phyloP scores from a whole-genome alignment of 2,797 vertebrate genomes.

The Microctenopoma stevenorrisi region DNA sequence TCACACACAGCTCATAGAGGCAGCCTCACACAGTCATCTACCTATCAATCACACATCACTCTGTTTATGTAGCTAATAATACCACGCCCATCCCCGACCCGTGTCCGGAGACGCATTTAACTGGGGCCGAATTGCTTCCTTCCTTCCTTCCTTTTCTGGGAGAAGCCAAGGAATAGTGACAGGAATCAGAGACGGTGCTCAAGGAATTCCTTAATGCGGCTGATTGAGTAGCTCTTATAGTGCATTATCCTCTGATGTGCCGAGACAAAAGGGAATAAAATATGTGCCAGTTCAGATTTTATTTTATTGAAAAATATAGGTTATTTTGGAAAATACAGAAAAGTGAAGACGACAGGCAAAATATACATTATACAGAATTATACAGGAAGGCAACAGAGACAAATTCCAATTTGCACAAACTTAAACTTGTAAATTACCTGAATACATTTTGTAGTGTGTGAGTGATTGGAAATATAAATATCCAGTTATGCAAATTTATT shows the following conservation, averaged over 20 bases:
- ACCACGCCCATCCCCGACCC: slow-evolving; percentile 16
- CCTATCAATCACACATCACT: slow-evolving; percentile 37
- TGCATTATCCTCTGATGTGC: not conserved
- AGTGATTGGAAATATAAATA: slow-evolving; percentile 53
- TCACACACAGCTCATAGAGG: not conserved
- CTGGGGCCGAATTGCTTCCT: slow-evolving; percentile 70
- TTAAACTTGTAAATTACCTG: slow-evolving; percentile 41
- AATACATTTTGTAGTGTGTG: slow-evolving; percentile 66
- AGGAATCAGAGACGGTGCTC: slow-evolving; percentile 64
- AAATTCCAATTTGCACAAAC: slow-evolving; percentile 31
- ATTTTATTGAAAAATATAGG: slow-evolving; percentile 89
- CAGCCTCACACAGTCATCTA: slow-evolving; percentile 1
- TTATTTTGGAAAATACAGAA: slow-evolving; percentile 75
- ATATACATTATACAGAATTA: slow-evolving; percentile 55
- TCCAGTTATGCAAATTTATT: slow-evolving; percentile 55
- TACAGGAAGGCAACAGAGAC: slow-evolving; percentile 40
- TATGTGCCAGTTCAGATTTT: slow-evolving; percentile 34
- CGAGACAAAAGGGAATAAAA: slow-evolving; percentile 14
- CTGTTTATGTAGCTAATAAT: slow-evolving; percentile 24
- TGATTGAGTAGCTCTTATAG: slow-evolving; percentile 31
- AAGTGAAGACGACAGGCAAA: slow-evolving; percentile 59
- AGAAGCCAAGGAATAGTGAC: slow-evolving; percentile 34
- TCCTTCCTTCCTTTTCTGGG: slow-evolving; percentile 67
- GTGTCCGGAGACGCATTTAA: slow-evolving; percentile 30
- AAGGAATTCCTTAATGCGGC: slow-evolving; percentile 52